Percentiles rank a stretch among this genome's conserved stretches.
Conservation (phyloP, 2,888 invertebrate species). For the Frankliniella intonsa region DNA sequence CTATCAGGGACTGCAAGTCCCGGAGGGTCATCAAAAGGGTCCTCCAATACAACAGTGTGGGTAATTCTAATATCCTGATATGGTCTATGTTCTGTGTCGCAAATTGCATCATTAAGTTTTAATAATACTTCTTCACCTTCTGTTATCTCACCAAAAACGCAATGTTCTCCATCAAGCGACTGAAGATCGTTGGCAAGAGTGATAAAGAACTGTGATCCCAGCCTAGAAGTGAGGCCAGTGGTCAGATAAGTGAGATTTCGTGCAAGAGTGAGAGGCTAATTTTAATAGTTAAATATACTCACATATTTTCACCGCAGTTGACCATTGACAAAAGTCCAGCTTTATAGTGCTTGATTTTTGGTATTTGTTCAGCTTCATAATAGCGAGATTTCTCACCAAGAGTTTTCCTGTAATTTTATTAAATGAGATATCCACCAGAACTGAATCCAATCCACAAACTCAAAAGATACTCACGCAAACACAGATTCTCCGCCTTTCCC, state of each 20-base stretch:
- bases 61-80: conserved; percentile 94
- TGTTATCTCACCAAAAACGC: conserved; percentile 91
- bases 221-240: conserved; percentile 41
- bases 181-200: conserved; percentile 83
- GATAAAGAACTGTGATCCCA: conserved; percentile 93
- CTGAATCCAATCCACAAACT: too few relatives aligned
- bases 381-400: conserved; percentile 81
- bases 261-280: not conserved
- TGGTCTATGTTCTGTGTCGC: conserved; percentile 83
- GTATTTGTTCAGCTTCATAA: conserved; percentile 86
- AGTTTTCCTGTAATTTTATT: conserved; percentile 52
- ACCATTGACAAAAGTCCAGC: conserved; percentile 91
- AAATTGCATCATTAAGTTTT: conserved; percentile 88
- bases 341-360: conserved; percentile 83
- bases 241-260: not conserved
- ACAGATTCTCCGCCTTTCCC: conserved; percentile 90
- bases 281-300: conserved; percentile 39
- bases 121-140: conserved; percentile 86
- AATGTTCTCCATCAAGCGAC: conserved; percentile 85
- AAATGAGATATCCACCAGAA: not conserved
- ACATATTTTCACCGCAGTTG: conserved; percentile 83
- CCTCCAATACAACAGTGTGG: conserved; percentile 92
- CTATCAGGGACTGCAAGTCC: conserved; percentile 70
- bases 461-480: conserved; percentile 55
- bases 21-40: conserved; percentile 88